Conservation (phyloP, 2,113 vertebrate genomes). For the Sardina pilchardus region DNA sequence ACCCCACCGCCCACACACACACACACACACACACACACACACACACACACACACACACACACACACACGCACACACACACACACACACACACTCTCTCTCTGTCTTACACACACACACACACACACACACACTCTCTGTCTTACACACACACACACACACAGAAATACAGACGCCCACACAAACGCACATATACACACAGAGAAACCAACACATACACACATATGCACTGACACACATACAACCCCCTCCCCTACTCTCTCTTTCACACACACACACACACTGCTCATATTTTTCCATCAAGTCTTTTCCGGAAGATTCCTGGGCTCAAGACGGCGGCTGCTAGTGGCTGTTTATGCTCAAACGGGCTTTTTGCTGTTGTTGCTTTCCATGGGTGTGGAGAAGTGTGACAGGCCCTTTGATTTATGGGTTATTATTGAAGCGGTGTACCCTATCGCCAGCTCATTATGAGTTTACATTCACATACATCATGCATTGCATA, state of each 20-base stretch:
- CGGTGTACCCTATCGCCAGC: constrained; percentile 72
- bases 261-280: constrained; percentile 25
- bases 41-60: not conserved
- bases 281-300: constrained; percentile 59
- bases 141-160: not conserved
- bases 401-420: constrained; percentile 71
- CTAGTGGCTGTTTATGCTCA: constrained; percentile 49
- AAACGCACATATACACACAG: not conserved
- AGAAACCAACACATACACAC: not conserved
- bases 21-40: not conserved
- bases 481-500: constrained; percentile 68
- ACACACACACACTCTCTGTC: constrained; percentile 33
- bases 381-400: constrained; percentile 57
- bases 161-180: not conserved
- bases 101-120: not conserved
- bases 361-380: constrained; percentile 54
- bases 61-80: constrained; percentile 30
- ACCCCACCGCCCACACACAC: not conserved
- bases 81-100: not conserved
- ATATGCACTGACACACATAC: not conserved
- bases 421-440: constrained; percentile 77
- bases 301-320: constrained; percentile 19
- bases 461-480: constrained; percentile 73
- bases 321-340: constrained; percentile 21
- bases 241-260: not conserved